Evolutionary conservation across 2,797 vertebrate genomes (phyloP).

Genomic region (Sebastes melanostomus): DNA sequence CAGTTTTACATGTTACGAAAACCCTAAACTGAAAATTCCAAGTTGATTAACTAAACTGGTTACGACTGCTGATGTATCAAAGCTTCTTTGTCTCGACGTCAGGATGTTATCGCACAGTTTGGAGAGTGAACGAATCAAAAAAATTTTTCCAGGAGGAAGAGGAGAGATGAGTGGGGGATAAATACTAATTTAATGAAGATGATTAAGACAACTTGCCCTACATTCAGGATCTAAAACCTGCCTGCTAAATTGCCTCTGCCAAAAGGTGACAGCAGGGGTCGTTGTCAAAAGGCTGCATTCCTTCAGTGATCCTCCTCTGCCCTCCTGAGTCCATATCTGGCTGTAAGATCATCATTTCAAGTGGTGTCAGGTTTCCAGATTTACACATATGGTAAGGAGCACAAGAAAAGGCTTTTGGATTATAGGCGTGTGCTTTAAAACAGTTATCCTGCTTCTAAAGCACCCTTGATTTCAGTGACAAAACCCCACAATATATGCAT

Average conservation of each 20-base stretch:
- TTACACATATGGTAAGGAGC: conserved; percentile 16
- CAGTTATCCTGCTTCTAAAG: background rate
- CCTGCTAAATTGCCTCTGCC: conserved; percentile 2
- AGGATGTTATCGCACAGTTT: conserved; percentile 14
- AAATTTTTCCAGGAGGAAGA: conserved; percentile 32
- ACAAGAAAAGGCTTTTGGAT: background rate
- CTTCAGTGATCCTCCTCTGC: conserved; percentile 38
- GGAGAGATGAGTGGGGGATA: background rate
- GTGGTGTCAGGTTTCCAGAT: conserved; percentile 20
- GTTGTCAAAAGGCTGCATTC: conserved; percentile 49
- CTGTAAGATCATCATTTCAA: conserved; percentile 27
- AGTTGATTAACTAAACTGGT: conserved; percentile 49
- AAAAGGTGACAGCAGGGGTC: conserved; percentile 49
- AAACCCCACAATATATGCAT: background rate
- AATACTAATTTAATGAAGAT: conserved; percentile 42
- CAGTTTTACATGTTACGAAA: conserved; percentile 26
- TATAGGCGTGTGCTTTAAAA: background rate
- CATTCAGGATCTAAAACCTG: conserved; percentile 10
- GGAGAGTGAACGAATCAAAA: conserved; percentile 18
- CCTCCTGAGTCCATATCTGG: conserved; percentile 37
- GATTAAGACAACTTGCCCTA: conserved; percentile 43
- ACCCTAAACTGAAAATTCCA: conserved; percentile 32
- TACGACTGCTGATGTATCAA: conserved; percentile 36
- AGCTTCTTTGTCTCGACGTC: conserved; percentile 33
- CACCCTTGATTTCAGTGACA: background rate